Conservation (phyloP, 1,140 invertebrate genomes). For the Acromyrmex charruanus region DNA sequence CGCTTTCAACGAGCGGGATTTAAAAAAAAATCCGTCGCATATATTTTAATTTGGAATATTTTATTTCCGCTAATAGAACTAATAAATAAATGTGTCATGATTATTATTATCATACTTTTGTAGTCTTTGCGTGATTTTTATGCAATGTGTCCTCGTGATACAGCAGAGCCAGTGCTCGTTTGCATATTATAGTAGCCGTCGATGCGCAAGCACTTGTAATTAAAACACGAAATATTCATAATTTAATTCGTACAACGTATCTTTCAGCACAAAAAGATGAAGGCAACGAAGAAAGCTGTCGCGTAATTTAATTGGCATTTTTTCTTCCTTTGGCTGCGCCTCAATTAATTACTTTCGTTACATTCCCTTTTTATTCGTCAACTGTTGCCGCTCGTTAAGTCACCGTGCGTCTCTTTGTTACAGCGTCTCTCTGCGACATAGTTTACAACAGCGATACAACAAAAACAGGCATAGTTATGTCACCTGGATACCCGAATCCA, state of each 20-base stretch:
- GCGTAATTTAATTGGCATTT: slow-evolving; percentile 52
- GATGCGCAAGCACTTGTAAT: slow-evolving; percentile 51
- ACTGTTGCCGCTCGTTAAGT: neutral
- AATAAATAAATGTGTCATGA: slow-evolving; percentile 25
- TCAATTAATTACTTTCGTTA: slow-evolving; percentile 66
- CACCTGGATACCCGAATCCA: slow-evolving; percentile 91
- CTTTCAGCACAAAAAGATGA: neutral
- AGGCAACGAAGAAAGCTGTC: slow-evolving; percentile 13
- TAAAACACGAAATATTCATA: slow-evolving; percentile 58
- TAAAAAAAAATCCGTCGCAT: slow-evolving; percentile 27
- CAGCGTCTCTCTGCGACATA: slow-evolving; percentile 92
- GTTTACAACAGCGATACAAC: slow-evolving; percentile 92
- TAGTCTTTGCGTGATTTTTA: slow-evolving; percentile 49
- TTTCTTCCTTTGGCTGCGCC: slow-evolving; percentile 28
- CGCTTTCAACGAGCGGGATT: neutral
- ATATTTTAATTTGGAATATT: slow-evolving; percentile 38
- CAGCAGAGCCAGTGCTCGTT: slow-evolving; percentile 37
- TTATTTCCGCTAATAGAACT: slow-evolving; percentile 25
- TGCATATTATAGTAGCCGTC: slow-evolving; percentile 35
- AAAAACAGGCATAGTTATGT: slow-evolving; percentile 93
- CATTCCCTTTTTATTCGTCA: slow-evolving; percentile 29
- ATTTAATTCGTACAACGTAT: slow-evolving; percentile 48
- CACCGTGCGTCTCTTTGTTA: slow-evolving; percentile 82
- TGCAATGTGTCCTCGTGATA: neutral
- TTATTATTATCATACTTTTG: slow-evolving; percentile 53